phyloP scores from a whole-genome alignment of 2,113 vertebrate genomes.

The Neotragus moschatus region DNA sequence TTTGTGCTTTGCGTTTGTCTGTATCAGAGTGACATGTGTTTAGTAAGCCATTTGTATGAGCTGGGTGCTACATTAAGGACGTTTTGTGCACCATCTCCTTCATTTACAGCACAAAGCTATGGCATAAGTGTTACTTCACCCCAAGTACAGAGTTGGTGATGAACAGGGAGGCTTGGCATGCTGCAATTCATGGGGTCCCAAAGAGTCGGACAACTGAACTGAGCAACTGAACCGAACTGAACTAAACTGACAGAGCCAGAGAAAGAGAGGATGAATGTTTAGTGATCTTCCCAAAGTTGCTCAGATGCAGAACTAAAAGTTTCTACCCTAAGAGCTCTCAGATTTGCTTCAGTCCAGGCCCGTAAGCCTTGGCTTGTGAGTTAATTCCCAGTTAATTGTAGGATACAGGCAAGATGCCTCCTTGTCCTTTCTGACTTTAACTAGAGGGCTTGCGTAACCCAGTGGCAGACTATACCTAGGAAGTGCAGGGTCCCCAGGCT shows the following conservation, averaged over 20 bases:
- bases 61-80: background rate
- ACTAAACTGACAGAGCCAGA: background rate
- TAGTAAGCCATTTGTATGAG: rapidly evolving
- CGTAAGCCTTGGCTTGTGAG: background rate
- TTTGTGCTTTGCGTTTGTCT: background rate
- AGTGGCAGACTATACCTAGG: no score
- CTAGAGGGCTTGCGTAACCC: no score
- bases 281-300: background rate
- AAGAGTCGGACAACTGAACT: no score
- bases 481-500: rapidly evolving
- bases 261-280: background rate
- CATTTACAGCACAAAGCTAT: no score
- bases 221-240: no score
- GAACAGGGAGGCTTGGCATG: no score
- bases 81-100: rapidly evolving
- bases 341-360: background rate
- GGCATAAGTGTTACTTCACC: rapidly evolving
- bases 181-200: no score
- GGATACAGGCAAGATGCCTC: background rate
- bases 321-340: background rate
- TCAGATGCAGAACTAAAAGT: background rate
- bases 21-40: no score
- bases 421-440: background rate
- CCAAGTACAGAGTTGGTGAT: no score
- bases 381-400: background rate